phyloP scores from a whole-genome alignment of 2,797 vertebrate species.

The Hippopotamyrus pictus region DNA sequence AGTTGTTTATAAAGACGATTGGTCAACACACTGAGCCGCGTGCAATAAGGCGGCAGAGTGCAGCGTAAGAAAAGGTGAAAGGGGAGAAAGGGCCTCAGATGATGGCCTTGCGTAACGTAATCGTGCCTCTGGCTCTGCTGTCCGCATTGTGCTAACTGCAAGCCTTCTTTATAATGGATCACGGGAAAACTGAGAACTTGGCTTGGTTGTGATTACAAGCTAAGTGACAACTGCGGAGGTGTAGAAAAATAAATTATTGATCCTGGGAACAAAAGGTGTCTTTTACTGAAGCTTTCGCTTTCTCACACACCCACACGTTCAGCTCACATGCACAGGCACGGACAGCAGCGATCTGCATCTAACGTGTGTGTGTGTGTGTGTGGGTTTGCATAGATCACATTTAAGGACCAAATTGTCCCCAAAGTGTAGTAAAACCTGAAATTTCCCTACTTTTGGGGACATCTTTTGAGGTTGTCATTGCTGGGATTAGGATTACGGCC shows the following conservation, averaged over 20 bases:
- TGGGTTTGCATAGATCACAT: neutral
- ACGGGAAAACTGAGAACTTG: constrained; percentile 10
- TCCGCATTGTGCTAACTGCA: constrained; percentile 1
- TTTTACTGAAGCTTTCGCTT: neutral
- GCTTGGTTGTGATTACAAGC: constrained; percentile 19
- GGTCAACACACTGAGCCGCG: constrained; percentile 3
- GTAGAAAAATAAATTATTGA: constrained; percentile 1
- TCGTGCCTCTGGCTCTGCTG: neutral
- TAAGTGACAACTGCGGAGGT: neutral
- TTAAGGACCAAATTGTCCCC: too few species aligned
- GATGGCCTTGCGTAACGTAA: constrained; percentile 12
- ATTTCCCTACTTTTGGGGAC: too few species aligned
- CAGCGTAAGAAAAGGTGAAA: constrained; percentile 16
- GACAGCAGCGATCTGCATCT: neutral
- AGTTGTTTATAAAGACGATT: constrained; percentile 17
- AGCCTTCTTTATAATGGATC: neutral
- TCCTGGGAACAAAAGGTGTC: neutral
- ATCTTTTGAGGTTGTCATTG: neutral
- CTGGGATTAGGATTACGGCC: neutral
- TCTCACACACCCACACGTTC: neutral
- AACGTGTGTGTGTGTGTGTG: neutral
- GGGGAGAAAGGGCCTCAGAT: constrained; percentile 9
- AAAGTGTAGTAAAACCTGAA: too few species aligned
- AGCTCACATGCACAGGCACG: neutral
- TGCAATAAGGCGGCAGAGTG: neutral